phyloP scores from a whole-genome alignment of 2,113 vertebrate genomes.

The Uropsilus gracilis region DNA sequence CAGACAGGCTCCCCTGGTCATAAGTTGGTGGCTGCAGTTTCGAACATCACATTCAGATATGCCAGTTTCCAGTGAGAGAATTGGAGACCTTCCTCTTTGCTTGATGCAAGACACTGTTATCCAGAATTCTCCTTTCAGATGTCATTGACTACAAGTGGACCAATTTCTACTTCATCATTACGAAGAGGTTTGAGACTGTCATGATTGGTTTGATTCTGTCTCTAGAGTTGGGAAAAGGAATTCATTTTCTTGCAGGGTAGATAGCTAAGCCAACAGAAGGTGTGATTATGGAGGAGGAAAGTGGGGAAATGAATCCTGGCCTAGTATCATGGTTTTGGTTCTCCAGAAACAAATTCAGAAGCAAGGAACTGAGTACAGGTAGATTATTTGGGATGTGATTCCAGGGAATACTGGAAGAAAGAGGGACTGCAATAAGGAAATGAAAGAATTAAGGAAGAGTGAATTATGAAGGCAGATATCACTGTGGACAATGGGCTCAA shows the following conservation, averaged over 20 bases:
- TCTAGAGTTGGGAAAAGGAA: background rate
- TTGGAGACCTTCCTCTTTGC: background rate
- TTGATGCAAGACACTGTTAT: background rate
- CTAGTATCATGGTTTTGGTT: background rate
- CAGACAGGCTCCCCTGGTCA: background rate
- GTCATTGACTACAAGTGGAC: background rate
- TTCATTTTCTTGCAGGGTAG: background rate
- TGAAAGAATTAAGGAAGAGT: background rate
- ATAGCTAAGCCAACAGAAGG: background rate
- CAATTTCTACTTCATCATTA: background rate
- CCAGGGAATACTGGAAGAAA: background rate
- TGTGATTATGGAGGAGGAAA: background rate
- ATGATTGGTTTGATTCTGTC: background rate
- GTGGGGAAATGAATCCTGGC: background rate
- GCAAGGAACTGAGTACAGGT: background rate
- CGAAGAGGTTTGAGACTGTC: background rate
- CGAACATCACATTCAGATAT: background rate
- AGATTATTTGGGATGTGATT: background rate
- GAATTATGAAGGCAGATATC: background rate
- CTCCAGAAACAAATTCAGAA: background rate
- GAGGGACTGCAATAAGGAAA: background rate
- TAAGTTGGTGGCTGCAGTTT: background rate
- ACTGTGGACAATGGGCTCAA: background rate
- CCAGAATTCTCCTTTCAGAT: background rate
- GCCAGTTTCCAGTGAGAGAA: background rate